A percentile compares a stretch with the other conserved stretches of the same genome.
Conservation (phyloP, 2,113 vertebrate species). For the Stomatorhinus ivindoensis region DNA sequence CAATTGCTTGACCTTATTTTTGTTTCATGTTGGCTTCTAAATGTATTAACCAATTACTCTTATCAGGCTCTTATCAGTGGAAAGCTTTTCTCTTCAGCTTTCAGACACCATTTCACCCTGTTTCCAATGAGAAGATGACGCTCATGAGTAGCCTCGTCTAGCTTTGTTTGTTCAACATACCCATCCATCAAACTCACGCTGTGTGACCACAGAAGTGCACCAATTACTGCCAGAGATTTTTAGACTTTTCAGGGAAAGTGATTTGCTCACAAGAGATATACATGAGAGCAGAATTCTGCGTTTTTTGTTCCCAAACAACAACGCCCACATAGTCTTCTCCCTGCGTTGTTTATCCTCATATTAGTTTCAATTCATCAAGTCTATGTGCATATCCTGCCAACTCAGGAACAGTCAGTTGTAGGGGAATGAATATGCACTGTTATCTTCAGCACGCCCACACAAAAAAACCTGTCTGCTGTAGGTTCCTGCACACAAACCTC, state of each 20-base stretch:
- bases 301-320: neutral
- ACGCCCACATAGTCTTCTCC: neutral
- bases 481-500: neutral
- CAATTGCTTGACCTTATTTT: neutral
- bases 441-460: neutral
- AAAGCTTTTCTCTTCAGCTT: neutral
- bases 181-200: conserved; percentile 23
- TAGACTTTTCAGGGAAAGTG: neutral
- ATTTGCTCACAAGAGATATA: neutral
- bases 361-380: neutral
- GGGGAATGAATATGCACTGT: neutral
- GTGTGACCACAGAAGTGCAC: neutral
- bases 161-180: conserved; percentile 9
- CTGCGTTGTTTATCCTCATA: neutral
- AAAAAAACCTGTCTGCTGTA: neutral
- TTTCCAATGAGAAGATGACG: neutral
- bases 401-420: neutral
- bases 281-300: neutral
- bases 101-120: neutral
- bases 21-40: neutral
- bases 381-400: neutral
- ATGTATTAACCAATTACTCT: neutral
- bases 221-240: conserved; percentile 11
- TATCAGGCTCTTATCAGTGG: neutral
- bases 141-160: neutral